Percentiles rank a stretch among this genome's conserved stretches.
phyloP scores from a whole-genome alignment of 2,113 vertebrate species.

The Bagarius yarrelli region DNA sequence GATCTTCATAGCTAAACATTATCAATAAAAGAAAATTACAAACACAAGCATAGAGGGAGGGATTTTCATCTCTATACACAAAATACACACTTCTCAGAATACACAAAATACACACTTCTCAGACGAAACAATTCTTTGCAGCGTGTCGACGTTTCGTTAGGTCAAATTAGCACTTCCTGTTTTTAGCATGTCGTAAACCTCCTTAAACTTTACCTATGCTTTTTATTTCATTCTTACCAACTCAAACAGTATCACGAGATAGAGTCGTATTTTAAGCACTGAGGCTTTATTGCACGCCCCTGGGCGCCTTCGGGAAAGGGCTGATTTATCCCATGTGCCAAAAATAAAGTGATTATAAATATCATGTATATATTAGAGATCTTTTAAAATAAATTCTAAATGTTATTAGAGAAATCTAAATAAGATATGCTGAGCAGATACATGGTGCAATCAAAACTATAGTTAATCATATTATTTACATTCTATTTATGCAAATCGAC shows the following conservation, averaged over 20 bases:
- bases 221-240: not conserved
- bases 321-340: not conserved
- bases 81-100: not conserved
- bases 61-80: not conserved
- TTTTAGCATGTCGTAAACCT: not conserved
- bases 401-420: not conserved
- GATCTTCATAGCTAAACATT: not conserved
- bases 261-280: not conserved
- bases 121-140: too few relatives aligned
- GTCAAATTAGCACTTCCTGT: not conserved
- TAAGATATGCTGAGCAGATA: not conserved
- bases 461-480: not conserved
- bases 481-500: too few relatives aligned
- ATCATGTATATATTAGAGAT: not conserved
- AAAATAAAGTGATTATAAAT: not conserved
- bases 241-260: not conserved
- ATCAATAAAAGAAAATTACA: not conserved
- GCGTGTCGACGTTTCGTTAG: too few relatives aligned
- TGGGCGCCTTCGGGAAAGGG: not conserved
- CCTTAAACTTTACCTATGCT: not conserved
- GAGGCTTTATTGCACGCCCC: slow-evolving; percentile 17
- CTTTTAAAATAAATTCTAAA: not conserved
- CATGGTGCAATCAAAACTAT: not conserved
- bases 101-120: not conserved
- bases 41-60: not conserved